Evolutionary conservation across 2,797 vertebrate genomes (phyloP).

Genomic region (Myripristis murdjan): DNA sequence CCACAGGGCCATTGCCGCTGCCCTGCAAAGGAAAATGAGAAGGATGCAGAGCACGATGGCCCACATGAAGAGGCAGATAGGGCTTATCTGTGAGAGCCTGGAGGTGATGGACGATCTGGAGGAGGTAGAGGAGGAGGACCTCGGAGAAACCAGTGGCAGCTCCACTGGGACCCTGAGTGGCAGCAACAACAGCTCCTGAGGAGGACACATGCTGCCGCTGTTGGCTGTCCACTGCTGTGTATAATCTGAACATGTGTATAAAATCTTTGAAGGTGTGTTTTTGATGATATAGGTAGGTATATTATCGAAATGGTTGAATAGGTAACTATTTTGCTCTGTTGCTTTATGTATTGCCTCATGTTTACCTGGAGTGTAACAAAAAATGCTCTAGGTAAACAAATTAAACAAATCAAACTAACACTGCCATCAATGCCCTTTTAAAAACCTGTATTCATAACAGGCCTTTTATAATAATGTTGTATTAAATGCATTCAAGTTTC

Average conservation of each 20-base stretch:
- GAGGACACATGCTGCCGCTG: slow-evolving; percentile 9
- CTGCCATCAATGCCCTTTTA: neutral
- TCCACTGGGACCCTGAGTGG: slow-evolving; percentile 53
- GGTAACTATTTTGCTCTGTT: slow-evolving; percentile 43
- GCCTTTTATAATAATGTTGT: neutral
- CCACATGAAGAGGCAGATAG: slow-evolving; percentile 85
- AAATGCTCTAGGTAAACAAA: no score
- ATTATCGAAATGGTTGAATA: slow-evolving; percentile 43
- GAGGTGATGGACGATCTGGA: slow-evolving; percentile 80
- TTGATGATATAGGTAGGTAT: slow-evolving; percentile 37
- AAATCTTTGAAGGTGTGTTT: slow-evolving; percentile 61
- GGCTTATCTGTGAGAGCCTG: slow-evolving; percentile 85
- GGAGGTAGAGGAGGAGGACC: slow-evolving; percentile 78
- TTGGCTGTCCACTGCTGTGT: slow-evolving; percentile 44
- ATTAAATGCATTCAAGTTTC: neutral
- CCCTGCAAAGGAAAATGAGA: slow-evolving; percentile 84
- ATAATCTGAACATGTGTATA: slow-evolving; percentile 46
- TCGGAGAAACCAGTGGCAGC: slow-evolving; percentile 67
- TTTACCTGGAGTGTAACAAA: no score
- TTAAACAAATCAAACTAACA: slow-evolving; percentile 57
- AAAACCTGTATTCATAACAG: neutral
- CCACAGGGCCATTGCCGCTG: slow-evolving; percentile 75
- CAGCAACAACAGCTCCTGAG: slow-evolving; percentile 70
- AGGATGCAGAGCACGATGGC: slow-evolving; percentile 85
- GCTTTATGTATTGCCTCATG: slow-evolving; percentile 23